These are phyloP conservation scores for Lethrus apterus DNA, from an alignment of 1,140 invertebrate genomes.

Conservation along the genomic window DNA sequence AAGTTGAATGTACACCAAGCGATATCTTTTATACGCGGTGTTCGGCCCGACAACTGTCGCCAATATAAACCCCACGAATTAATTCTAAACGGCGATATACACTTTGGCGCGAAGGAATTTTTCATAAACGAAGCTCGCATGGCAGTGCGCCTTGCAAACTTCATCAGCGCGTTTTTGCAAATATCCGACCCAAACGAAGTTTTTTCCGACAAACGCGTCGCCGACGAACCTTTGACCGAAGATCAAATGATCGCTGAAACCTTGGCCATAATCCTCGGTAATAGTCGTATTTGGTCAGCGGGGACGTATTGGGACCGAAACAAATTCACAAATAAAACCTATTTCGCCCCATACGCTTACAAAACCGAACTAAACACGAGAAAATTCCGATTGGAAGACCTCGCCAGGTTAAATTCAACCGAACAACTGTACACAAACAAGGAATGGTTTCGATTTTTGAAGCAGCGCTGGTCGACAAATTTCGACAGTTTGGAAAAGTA, in stretches of 20 bases:
- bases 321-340: constrained; percentile 87
- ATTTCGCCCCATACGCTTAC: constrained; percentile 92
- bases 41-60: constrained; percentile 66
- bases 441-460: constrained; percentile 79
- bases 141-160: constrained; percentile 89
- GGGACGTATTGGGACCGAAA: constrained; percentile 93
- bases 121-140: constrained; percentile 94
- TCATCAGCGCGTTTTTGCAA: constrained; percentile 90
- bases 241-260: constrained; percentile 94
- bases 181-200: constrained; percentile 84
- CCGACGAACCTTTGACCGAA: constrained; percentile 81
- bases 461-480: constrained; percentile 89
- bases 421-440: constrained; percentile 77
- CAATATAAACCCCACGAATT: constrained; percentile 63
- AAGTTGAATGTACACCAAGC: constrained; percentile 68
- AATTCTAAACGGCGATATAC: constrained; percentile 72
- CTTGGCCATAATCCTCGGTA: constrained; percentile 80
- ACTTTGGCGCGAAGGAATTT: constrained; percentile 77
- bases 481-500: constrained; percentile 87
- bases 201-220: constrained; percentile 83
- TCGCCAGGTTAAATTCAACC: constrained; percentile 70
- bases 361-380: constrained; percentile 73
- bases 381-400: constrained; percentile 82
- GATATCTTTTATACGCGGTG: constrained; percentile 65
- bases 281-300: constrained; percentile 85